These are phyloP conservation scores for Caenorhabditis afra DNA, from an alignment of 2,888 invertebrate species.

Conservation along the genomic window DNA sequence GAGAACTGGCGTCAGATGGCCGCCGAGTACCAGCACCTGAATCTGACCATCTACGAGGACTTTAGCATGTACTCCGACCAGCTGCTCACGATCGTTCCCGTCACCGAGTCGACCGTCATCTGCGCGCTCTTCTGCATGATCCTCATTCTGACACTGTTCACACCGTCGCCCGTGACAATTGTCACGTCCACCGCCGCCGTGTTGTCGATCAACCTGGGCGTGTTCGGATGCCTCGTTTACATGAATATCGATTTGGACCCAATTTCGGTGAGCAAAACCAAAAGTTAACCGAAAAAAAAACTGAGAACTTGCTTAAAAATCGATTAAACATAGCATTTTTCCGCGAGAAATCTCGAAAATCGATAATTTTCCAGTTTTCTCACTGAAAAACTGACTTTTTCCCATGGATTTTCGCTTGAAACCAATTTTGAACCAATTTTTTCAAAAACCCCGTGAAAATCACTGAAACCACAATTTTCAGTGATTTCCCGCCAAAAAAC, in stretches of 20 bases:
- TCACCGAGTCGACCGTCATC: constrained; percentile 77
- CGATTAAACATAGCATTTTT: no score
- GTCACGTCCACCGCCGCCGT: constrained; percentile 76
- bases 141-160: constrained; percentile 77
- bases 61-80: constrained; percentile 79
- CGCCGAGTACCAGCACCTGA: constrained; percentile 74
- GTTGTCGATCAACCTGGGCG: constrained; percentile 79
- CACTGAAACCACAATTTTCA: no score
- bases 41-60: constrained; percentile 80
- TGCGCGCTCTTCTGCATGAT: constrained; percentile 80
- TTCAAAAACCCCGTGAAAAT: no score
- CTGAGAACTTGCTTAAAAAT: no score
- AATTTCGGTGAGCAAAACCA: constrained; percentile 72
- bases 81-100: constrained; percentile 78
- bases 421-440: no score
- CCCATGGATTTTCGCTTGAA: no score
- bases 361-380: no score
- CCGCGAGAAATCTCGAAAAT: no score
- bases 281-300: no score
- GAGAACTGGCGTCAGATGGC: constrained; percentile 77
- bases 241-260: constrained; percentile 79
- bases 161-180: constrained; percentile 77
- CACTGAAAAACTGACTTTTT: no score
- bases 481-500: no score
- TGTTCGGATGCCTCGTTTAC: constrained; percentile 77